Conservation (phyloP, 2,797 vertebrate genomes). For the Danio tinwini region DNA sequence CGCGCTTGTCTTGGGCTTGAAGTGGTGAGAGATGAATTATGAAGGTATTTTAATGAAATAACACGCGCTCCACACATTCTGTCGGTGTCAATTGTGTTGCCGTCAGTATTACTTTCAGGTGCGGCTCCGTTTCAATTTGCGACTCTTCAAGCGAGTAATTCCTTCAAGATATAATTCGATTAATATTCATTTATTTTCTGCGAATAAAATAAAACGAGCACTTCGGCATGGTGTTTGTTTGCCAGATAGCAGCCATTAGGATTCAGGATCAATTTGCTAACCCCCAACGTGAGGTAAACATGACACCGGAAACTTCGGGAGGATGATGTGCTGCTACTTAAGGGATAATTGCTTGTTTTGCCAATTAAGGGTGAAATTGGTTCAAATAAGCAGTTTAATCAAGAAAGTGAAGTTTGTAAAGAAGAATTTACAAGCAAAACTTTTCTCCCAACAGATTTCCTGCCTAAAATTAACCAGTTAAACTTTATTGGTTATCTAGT, state of each 20-base stretch:
- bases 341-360: slow-evolving; percentile 35
- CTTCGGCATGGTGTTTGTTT: background rate
- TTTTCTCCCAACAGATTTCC: background rate
- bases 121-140: slow-evolving; percentile 24
- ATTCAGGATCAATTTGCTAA: background rate
- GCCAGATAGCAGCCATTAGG: background rate
- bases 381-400: slow-evolving; percentile 42
- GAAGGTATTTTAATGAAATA: slow-evolving; percentile 14
- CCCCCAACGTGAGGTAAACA: background rate
- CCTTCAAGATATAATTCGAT: background rate
- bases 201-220: background rate
- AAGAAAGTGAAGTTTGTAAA: slow-evolving; percentile 3
- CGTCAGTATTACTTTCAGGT: slow-evolving; percentile 16
- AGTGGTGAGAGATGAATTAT: background rate
- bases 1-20: background rate
- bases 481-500: background rate
- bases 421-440: background rate
- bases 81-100: background rate
- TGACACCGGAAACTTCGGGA: background rate
- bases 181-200: background rate
- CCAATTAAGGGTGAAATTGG: slow-evolving; percentile 43
- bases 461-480: background rate
- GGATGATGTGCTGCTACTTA: background rate
- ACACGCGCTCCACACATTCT: background rate
- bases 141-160: slow-evolving; percentile 28